These are phyloP conservation scores for Drosophila birchii DNA, from an alignment of 2,888 invertebrate genomes.

Conservation along the genomic window DNA sequence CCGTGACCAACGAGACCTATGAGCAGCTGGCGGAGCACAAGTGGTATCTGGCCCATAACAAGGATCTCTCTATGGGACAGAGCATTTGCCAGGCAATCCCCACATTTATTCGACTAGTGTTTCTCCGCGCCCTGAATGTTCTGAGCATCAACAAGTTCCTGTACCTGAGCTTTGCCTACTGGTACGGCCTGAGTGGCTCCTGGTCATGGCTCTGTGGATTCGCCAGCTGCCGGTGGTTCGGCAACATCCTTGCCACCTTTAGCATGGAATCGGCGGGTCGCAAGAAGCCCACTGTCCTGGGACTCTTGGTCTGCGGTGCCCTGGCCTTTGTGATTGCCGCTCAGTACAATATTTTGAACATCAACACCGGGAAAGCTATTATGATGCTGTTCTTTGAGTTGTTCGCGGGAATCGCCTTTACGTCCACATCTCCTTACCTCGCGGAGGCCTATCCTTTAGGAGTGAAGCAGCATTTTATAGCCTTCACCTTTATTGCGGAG, in stretches of 20 bases:
- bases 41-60: slow-evolving; percentile 73
- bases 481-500: slow-evolving; percentile 58
- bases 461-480: slow-evolving; percentile 76
- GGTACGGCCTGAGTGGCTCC: neutral
- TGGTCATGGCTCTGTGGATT: slow-evolving; percentile 50
- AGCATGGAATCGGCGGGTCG: slow-evolving; percentile 71
- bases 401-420: slow-evolving; percentile 68
- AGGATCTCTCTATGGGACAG: slow-evolving; percentile 42
- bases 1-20: slow-evolving; percentile 68
- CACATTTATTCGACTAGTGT: slow-evolving; percentile 62
- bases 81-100: slow-evolving; percentile 59
- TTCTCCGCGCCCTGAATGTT: slow-evolving; percentile 68
- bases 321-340: slow-evolving; percentile 61
- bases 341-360: neutral
- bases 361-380: neutral
- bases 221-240: slow-evolving; percentile 59
- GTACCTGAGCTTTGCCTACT: neutral
- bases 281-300: slow-evolving; percentile 61
- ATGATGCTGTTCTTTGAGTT: slow-evolving; percentile 67
- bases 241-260: slow-evolving; percentile 47
- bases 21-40: slow-evolving; percentile 76
- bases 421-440: slow-evolving; percentile 68
- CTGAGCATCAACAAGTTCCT: slow-evolving; percentile 61
- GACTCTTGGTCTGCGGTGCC: slow-evolving; percentile 58
- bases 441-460: slow-evolving; percentile 79